Evolutionary conservation across 2,888 invertebrate species (phyloP).

Genomic region (Mechanitis messenoides): DNA sequence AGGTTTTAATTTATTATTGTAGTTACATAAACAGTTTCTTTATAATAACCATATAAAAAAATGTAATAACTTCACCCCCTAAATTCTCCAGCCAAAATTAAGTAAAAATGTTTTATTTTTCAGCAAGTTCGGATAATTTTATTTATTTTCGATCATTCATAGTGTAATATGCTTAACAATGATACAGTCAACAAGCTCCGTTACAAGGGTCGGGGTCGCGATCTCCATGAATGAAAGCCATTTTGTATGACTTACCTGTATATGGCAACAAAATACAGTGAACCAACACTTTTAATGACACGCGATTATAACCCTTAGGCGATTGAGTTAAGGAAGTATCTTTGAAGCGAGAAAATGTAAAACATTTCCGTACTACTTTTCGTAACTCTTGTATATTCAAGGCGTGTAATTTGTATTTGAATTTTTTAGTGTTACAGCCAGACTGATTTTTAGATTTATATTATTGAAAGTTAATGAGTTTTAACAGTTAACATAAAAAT

Average conservation of each 20-base stretch:
- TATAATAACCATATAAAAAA: no score
- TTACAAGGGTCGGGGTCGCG: slow-evolving; percentile 24
- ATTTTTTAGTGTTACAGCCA: not conserved
- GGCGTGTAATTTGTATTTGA: not conserved
- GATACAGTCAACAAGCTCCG: slow-evolving; percentile 20
- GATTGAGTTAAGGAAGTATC: slow-evolving; percentile 6
- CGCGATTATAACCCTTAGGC: slow-evolving; percentile 6
- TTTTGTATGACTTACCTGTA: slow-evolving; percentile 19
- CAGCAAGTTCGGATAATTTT: not conserved
- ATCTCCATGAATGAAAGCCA: slow-evolving; percentile 28
- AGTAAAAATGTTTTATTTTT: not conserved
- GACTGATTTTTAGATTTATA: not conserved
- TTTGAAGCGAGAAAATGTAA: slow-evolving; percentile 9
- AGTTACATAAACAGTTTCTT: no score
- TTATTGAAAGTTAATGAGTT: no score
- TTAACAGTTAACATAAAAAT: no score
- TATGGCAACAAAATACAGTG: slow-evolving; percentile 7
- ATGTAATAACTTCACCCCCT: no score
- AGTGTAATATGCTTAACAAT: slow-evolving; percentile 17
- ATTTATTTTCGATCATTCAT: not conserved
- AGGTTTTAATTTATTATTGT: no score
- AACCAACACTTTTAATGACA: not conserved
- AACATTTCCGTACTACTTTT: slow-evolving; percentile 14
- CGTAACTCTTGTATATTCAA: not conserved
- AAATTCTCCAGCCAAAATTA: no score